phyloP scores from a whole-genome alignment of 2,888 invertebrate species.

The Belgica antarctica region DNA sequence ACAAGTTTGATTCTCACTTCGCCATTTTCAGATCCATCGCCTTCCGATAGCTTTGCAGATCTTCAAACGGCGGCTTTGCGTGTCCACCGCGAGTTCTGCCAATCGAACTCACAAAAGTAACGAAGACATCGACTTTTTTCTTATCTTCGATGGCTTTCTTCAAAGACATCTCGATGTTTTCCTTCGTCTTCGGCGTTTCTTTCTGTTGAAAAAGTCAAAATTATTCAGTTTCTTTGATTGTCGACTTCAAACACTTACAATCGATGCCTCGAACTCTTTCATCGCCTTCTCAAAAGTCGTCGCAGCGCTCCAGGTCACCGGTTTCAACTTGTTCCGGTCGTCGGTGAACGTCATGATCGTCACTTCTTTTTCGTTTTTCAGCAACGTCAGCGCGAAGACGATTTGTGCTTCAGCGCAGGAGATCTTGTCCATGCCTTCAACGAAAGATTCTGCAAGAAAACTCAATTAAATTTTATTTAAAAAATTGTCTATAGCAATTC shows the following conservation, averaged over 20 bases:
- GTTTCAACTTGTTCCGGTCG: neutral
- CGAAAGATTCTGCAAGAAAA: neutral
- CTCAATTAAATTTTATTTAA: neutral
- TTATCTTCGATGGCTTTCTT: slow-evolving; percentile 34
- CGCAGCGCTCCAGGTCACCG: neutral
- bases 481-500: neutral
- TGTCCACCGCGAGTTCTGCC: neutral
- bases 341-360: slow-evolving; percentile 25
- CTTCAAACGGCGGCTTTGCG: neutral
- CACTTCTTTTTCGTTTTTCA: slow-evolving; percentile 35
- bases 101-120: slow-evolving; percentile 29
- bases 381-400: neutral
- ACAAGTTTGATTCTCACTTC: slow-evolving; percentile 21
- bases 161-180: slow-evolving; percentile 24
- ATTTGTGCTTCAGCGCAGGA: slow-evolving; percentile 19
- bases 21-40: slow-evolving; percentile 23
- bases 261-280: slow-evolving; percentile 13
- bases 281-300: slow-evolving; percentile 37
- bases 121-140: slow-evolving; percentile 39
- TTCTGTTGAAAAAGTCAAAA: neutral
- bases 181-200: slow-evolving; percentile 26
- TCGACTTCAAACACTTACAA: slow-evolving; percentile 7
- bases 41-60: slow-evolving; percentile 24
- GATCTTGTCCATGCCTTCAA: neutral
- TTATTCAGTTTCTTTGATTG: neutral